A percentile compares a stretch with the other conserved stretches of the same genome.
These are phyloP conservation scores for Teleiodes luculella DNA, from an alignment of 2,888 invertebrate species.

Conservation along the genomic window DNA sequence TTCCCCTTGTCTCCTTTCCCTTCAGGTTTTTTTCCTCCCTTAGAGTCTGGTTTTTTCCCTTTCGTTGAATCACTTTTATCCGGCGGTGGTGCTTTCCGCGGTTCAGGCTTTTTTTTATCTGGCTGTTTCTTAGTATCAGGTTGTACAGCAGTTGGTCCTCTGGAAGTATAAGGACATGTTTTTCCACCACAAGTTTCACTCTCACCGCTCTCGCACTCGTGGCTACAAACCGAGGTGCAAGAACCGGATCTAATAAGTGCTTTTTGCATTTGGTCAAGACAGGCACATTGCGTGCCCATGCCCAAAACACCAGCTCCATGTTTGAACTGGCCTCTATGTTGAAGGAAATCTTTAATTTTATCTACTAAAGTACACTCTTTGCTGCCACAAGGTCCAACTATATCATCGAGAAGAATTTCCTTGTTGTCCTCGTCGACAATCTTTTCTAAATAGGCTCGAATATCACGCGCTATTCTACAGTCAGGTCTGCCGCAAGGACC, in stretches of 20 bases:
- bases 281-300: slow-evolving; percentile 65
- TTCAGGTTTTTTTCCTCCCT: not conserved
- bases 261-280: slow-evolving; percentile 55
- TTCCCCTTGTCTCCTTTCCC: slow-evolving; percentile 13
- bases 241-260: slow-evolving; percentile 43
- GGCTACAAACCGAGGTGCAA: slow-evolving; percentile 46
- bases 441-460: slow-evolving; percentile 62
- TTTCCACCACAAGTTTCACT: slow-evolving; percentile 48
- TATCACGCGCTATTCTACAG: slow-evolving; percentile 63
- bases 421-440: slow-evolving; percentile 60
- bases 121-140: not conserved
- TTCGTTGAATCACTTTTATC: no score
- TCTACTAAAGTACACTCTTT: slow-evolving; percentile 59
- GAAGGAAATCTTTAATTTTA: slow-evolving; percentile 59
- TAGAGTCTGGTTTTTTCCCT: not conserved
- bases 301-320: slow-evolving; percentile 42
- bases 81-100: no score
- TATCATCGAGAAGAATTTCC: slow-evolving; percentile 51
- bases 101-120: not conserved
- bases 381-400: slow-evolving; percentile 69
- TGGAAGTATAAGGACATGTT: slow-evolving; percentile 43
- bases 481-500: slow-evolving; percentile 68
- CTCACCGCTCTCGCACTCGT: slow-evolving; percentile 48
- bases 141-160: not conserved
- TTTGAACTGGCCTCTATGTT: slow-evolving; percentile 55